Percentiles rank a stretch among this genome's conserved stretches.
phyloP scores from a whole-genome alignment of 1,140 invertebrate genomes.

The Oppia nitens region DNA sequence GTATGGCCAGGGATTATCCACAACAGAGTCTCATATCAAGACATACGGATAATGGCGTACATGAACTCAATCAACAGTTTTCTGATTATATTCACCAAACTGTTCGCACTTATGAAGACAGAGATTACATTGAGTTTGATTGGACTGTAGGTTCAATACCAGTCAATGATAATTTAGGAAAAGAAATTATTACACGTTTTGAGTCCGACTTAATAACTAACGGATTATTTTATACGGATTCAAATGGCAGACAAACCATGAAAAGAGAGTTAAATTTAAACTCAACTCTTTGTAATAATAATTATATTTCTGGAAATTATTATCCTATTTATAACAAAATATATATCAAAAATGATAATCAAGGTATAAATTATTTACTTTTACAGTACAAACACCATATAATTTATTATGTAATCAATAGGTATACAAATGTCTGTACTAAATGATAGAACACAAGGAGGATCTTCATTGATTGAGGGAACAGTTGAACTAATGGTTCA shows the following conservation, averaged over 20 bases:
- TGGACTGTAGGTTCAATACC: slow-evolving; percentile 90
- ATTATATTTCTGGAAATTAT: slow-evolving; percentile 62
- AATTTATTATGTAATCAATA: too few relatives aligned
- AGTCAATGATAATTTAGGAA: slow-evolving; percentile 24
- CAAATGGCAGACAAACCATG: slow-evolving; percentile 38
- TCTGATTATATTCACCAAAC: slow-evolving; percentile 62
- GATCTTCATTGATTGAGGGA: slow-evolving; percentile 41
- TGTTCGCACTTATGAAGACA: slow-evolving; percentile 50
- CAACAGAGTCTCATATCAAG: slow-evolving; percentile 14
- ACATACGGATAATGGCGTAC: slow-evolving; percentile 35
- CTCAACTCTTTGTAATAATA: slow-evolving; percentile 47
- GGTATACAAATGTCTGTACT: slow-evolving; percentile 37
- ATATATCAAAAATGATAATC: slow-evolving; percentile 6
- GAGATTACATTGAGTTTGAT: slow-evolving; percentile 55
- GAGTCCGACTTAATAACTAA: slow-evolving; percentile 25
- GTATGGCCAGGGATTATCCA: slow-evolving; percentile 1
- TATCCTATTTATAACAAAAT: slow-evolving; percentile 83
- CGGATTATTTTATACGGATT: slow-evolving; percentile 36
- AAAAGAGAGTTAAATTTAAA: slow-evolving; percentile 49
- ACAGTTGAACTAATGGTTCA: slow-evolving; percentile 39
- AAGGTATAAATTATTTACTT: too few relatives aligned
- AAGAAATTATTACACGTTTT: background rate
- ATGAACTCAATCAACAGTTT: slow-evolving; percentile 62
- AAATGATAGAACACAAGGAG: slow-evolving; percentile 72
- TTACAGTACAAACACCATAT: too few relatives aligned